Conservation (phyloP, 1,140 invertebrate species). For the Drosophila mauritiana region DNA sequence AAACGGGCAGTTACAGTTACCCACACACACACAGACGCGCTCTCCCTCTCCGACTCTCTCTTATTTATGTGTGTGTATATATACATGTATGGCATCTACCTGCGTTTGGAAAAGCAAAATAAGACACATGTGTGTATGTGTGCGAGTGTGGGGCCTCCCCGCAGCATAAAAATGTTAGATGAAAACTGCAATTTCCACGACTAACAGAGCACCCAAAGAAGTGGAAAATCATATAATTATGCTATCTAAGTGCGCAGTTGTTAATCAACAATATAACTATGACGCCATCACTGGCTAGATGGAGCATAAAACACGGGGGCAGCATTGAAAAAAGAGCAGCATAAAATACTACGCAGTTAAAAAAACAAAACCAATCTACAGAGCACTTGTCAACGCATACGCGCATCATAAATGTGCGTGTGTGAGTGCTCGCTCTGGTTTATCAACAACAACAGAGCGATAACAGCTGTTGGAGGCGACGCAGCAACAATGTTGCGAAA, state of each 20-base stretch:
- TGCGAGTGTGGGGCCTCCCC: constrained; percentile 1
- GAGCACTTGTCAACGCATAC: constrained; percentile 73
- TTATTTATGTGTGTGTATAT: constrained; percentile 16
- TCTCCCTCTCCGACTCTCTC: constrained; percentile 24
- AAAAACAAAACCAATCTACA: constrained; percentile 55
- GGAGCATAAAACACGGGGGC: background rate
- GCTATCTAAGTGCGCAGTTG: constrained; percentile 17
- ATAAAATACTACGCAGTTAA: constrained; percentile 71
- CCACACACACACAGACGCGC: constrained; percentile 31
- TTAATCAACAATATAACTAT: constrained; percentile 43
- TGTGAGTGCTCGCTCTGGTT: constrained; percentile 32
- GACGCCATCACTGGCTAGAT: constrained; percentile 52
- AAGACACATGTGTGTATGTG: constrained; percentile 25
- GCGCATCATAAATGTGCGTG: constrained; percentile 49
- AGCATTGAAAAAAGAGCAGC: constrained; percentile 51
- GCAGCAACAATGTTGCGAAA: constrained; percentile 74
- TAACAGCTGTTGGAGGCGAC: constrained; percentile 66
- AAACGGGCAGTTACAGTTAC: constrained; percentile 71
- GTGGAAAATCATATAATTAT: constrained; percentile 9
- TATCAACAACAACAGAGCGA: constrained; percentile 61
- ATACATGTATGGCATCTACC: constrained; percentile 49
- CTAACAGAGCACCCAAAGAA: constrained; percentile 19
- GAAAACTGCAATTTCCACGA: constrained; percentile 33
- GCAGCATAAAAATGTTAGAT: constrained; percentile 43
- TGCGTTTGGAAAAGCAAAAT: constrained; percentile 54